Conservation (phyloP, 2,113 vertebrate species). For the Percina caprodes region DNA sequence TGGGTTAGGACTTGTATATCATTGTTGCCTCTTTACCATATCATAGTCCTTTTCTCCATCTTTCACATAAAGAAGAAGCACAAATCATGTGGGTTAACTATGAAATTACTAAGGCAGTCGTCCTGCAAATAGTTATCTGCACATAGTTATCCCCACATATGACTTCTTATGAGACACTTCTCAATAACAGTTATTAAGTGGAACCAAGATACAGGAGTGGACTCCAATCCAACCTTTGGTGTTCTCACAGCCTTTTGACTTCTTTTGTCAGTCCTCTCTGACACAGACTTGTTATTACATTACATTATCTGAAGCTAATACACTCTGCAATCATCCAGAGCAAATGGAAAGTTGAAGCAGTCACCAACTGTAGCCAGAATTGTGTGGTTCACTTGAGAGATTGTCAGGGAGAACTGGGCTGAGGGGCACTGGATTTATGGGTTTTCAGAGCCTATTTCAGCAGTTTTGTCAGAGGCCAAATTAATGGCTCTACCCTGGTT, state of each 20-base stretch:
- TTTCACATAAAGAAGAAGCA: not conserved
- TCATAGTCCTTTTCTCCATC: not conserved
- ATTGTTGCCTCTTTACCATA: constrained; percentile 14
- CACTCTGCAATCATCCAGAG: constrained; percentile 7
- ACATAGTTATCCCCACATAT: not conserved
- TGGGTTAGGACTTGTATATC: constrained; percentile 28
- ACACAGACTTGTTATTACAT: constrained; percentile 30
- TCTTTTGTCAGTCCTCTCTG: constrained; percentile 20
- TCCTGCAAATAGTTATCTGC: not conserved
- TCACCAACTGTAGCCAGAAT: constrained; percentile 2
- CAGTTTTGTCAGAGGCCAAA: constrained; percentile 22
- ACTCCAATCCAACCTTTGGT: not conserved
- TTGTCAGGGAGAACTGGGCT: constrained; percentile 13
- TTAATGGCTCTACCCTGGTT: not conserved
- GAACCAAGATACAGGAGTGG: not conserved
- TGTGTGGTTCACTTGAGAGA: constrained; percentile 30
- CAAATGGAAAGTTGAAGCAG: constrained; percentile 40
- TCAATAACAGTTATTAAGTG: constrained; percentile 3
- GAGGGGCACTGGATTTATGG: constrained; percentile 12
- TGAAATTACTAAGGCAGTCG: not conserved
- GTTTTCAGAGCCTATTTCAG: constrained; percentile 31
- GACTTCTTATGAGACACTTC: constrained; percentile 9
- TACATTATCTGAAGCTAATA: constrained; percentile 19
- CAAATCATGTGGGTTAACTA: not conserved
- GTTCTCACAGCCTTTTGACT: constrained; percentile 13